Evolutionary conservation across 1,140 invertebrate species (phyloP), one percentile per base, ranked within the genome.

Genomic region (Aphidius ervi): DNA sequence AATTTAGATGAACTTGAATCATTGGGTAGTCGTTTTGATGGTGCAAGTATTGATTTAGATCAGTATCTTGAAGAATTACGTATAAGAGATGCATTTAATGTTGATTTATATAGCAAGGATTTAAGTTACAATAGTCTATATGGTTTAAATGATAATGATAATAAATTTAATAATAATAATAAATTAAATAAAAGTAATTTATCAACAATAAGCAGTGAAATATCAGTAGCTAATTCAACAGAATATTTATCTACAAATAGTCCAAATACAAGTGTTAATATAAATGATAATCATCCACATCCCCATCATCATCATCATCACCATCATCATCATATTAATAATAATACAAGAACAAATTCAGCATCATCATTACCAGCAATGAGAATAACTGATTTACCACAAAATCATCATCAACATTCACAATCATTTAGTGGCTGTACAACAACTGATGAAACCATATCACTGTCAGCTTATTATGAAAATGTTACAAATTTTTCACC

Each of bases 1-100:
- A 78, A 77, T 45, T 58, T 79, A 0, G 75, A 80, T 43, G 86
- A 88, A 67, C 79, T 88, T n/a, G 83, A 85, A 63, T 83, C 83
- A 5, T 70, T 85, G 9, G 83, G 83, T 56, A 82, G 82, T 58
- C 77, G 82, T 59, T 82, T 85, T 43, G 84, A 86, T 64, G 82
- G 85, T 6, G 76, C 78, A 46, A 82, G 82, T 54, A 78, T 84
- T 41, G 84, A 88, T 67, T 74, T 89, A 46, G 86, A 88, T 73
- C 82, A 81, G 50, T 88, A 88, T 71, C 72, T 90, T 41, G 82
- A 85, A 65, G 82, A 86, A 61, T 71, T 88, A 40, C 84, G 86
- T 66, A 76, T 81, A 20, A 78, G 77, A 50, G 79, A 82, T 47
- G 72, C 73, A 2, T 74, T 79, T n/a, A 77, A 79, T 56, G 70